Conservation (phyloP, 2,113 vertebrate species). For the Actinemys pallida region DNA sequence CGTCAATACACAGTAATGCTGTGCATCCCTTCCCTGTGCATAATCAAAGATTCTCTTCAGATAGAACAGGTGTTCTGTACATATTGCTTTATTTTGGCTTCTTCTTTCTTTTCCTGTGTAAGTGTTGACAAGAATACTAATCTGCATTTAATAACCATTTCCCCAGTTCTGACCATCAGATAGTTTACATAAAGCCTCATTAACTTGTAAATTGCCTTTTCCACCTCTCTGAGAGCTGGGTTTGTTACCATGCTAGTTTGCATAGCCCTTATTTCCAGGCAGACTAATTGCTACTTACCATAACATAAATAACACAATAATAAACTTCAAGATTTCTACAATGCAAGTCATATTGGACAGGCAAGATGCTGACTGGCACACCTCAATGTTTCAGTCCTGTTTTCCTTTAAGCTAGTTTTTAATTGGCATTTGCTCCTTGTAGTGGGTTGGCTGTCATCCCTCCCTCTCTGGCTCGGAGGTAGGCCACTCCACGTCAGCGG, state of each 20-base stretch:
- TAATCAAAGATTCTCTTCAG: not conserved
- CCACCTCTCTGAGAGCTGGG: conserved; percentile 9
- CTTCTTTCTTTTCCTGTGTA: not conserved
- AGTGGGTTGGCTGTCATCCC: no score
- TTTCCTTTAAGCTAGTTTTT: conserved; percentile 8
- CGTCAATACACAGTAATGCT: not conserved
- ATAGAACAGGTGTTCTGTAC: not conserved
- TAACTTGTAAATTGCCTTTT: conserved; percentile 15
- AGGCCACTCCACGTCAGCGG: no score
- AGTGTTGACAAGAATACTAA: not conserved
- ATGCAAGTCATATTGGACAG: not conserved
- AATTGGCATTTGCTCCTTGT: not conserved
- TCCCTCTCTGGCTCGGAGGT: no score
- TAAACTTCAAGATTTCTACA: not conserved
- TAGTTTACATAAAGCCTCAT: not conserved
- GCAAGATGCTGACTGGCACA: not conserved
- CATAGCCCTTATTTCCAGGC: not conserved
- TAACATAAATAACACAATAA: conserved; percentile 23
- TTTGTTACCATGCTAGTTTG: not conserved
- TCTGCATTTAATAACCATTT: conserved; percentile 12
- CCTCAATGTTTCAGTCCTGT: not conserved
- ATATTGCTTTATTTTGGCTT: not conserved
- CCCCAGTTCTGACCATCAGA: not conserved
- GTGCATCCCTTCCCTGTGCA: not conserved
- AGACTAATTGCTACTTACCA: conserved; percentile 15